Base-by-base conservation (phyloP, 1,140 invertebrate genomes). In the Acromyrmex heyeri region DNA sequence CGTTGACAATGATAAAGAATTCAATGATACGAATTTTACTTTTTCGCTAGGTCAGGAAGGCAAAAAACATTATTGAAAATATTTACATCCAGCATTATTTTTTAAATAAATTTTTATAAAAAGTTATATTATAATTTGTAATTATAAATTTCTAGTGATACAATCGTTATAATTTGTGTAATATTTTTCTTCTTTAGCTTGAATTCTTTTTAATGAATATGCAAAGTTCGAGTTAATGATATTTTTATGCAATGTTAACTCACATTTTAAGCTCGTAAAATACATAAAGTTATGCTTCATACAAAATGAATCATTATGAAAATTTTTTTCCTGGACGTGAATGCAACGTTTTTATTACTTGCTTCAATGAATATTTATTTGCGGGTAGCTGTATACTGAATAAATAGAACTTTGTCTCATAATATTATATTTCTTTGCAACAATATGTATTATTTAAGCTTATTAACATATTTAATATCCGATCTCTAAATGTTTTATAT, bases 331-430 rank as follows among this genome's bases (percentile, higher is more conserved):
- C 5, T 16, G 57, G 18, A 82, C 6, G 44, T 48, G 14, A 62
- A 50, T 8, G 5, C 24, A 57, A 44, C 34, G 24, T 78, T 85
- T 65, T 64, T 85, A 85, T 65, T 18, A 65, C 24, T 78, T 78
- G 27, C 0, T 44, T 65, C 72, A 67, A 78, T 64, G 34, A 85
- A 85, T 77, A 85, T 77, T 77, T 77, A 53, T 77, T 62, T 0
- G 10, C 16, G 24, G 5, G 38, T 14, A 55, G 16, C 5, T n/a
- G 16, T 53, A 57, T 44, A 65, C 64, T 77, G 10, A 85, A 65
- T 85, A 85, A 85, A 78, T 61, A 82, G 59, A 73, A 59, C 24
- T 48, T 61, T 83, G 8, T 61, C 16, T 83, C 38, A 34, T 50
- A 18, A 18, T 8, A 73, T 34, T 21, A 65, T 30, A 79, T 55